Evolutionary conservation across 2,888 invertebrate genomes (phyloP).

Genomic region (Drosophila niveifrons): DNA sequence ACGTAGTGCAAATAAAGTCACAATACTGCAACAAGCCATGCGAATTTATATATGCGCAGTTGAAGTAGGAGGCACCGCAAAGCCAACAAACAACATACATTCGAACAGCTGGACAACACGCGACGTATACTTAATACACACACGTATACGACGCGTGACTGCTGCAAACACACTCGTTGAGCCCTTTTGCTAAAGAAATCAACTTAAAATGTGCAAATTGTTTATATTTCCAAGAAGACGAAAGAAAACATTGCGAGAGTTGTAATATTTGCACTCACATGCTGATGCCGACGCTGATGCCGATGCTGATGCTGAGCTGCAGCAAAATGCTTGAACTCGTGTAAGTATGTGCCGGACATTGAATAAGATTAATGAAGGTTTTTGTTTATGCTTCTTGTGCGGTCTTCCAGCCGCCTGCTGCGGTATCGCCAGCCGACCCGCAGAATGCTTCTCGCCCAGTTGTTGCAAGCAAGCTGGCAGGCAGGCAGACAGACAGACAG

Average conservation of each 20-base stretch:
- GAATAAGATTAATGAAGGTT: slow-evolving; percentile 79
- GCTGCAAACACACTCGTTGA: slow-evolving; percentile 31
- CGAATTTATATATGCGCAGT: slow-evolving; percentile 38
- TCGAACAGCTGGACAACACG: slow-evolving; percentile 57
- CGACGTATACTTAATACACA: slow-evolving; percentile 75
- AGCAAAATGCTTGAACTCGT: slow-evolving; percentile 47
- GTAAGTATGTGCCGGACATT: slow-evolving; percentile 79
- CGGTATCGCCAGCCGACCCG: slow-evolving; percentile 48
- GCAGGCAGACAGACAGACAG: background rate
- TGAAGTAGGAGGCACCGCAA: slow-evolving; percentile 21
- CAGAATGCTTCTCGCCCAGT: slow-evolving; percentile 26
- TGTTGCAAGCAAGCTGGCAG: slow-evolving; percentile 6
- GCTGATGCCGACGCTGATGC: slow-evolving; percentile 26
- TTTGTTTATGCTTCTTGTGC: slow-evolving; percentile 68
- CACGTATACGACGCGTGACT: slow-evolving; percentile 77
- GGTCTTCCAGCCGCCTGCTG: slow-evolving; percentile 67
- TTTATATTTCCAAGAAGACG: slow-evolving; percentile 59
- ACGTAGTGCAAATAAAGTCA: slow-evolving; percentile 74
- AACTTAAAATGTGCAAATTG: slow-evolving; percentile 81
- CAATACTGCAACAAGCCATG: slow-evolving; percentile 38
- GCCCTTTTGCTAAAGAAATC: slow-evolving; percentile 46
- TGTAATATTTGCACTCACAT: slow-evolving; percentile 7
- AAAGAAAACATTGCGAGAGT: slow-evolving; percentile 26
- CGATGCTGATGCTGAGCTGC: slow-evolving; percentile 38
- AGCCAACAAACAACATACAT: slow-evolving; percentile 51